Conservation (phyloP, 1,140 invertebrate genomes). For the Ladona fulva region DNA sequence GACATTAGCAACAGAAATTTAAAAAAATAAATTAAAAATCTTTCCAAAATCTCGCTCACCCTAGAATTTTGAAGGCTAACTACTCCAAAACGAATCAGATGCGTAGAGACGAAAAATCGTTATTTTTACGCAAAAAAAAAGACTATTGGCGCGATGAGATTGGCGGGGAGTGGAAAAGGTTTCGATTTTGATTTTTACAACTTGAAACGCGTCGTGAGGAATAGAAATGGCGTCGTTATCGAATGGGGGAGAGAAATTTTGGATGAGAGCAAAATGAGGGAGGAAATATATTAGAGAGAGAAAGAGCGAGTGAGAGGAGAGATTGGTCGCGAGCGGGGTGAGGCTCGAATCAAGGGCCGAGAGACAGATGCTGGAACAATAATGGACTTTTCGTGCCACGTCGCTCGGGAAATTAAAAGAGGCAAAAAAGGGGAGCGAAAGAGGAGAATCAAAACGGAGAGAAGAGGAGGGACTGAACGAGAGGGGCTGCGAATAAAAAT, state of each 20-base stretch:
- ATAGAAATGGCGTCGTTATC: not conserved
- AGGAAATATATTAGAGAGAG: not conserved
- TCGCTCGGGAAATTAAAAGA: slow-evolving; percentile 4
- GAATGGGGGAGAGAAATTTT: not conserved
- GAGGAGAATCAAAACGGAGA: not conserved
- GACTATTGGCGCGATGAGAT: too few species aligned
- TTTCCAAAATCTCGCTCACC: too few species aligned
- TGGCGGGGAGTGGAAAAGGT: too few species aligned
- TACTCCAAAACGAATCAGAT: too few species aligned
- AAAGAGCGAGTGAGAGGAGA: not conserved
- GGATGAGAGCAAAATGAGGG: not conserved
- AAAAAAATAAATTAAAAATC: too few species aligned
- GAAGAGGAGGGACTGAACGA: not conserved
- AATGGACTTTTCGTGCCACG: not conserved
- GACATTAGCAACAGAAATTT: too few species aligned
- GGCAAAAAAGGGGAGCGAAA: not conserved
- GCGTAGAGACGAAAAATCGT: too few species aligned
- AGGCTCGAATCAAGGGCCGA: not conserved
- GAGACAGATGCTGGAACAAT: not conserved
- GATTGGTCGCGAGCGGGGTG: not conserved
- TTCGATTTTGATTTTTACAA: not conserved
- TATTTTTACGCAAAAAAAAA: too few species aligned
- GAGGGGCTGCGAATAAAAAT: not conserved
- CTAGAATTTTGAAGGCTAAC: too few species aligned
- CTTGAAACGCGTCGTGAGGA: not conserved